Conservation (phyloP, 1,140 invertebrate species). For the Lucilia sericata region DNA sequence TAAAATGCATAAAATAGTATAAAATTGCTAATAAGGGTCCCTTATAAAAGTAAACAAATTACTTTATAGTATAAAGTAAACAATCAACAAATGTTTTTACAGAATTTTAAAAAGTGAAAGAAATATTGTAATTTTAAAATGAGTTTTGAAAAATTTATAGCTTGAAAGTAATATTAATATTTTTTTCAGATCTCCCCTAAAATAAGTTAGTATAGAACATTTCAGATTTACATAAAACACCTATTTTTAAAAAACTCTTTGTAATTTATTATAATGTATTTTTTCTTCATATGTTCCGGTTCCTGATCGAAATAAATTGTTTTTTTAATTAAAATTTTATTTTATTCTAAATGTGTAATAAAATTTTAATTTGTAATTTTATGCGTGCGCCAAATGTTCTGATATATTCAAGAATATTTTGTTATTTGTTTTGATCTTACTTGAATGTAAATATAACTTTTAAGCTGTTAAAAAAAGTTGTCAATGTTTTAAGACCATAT, state of each 20-base stretch:
- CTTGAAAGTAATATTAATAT: too few species aligned
- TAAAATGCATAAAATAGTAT: too few species aligned
- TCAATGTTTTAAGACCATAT: too few species aligned
- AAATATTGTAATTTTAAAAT: too few species aligned
- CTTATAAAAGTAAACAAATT: neutral
- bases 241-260: neutral
- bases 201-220: too few species aligned
- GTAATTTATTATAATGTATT: neutral
- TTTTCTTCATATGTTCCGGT: neutral
- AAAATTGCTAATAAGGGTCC: neutral
- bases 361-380: neutral
- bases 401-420: neutral
- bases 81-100: too few species aligned
- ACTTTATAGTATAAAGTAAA: too few species aligned
- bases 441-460: too few species aligned
- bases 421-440: neutral
- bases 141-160: too few species aligned
- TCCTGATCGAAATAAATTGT: slow-evolving; percentile 21
- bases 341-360: neutral
- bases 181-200: too few species aligned
- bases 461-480: too few species aligned
- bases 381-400: neutral
- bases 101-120: too few species aligned
- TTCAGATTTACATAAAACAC: neutral
- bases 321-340: neutral